phyloP scores from a whole-genome alignment of 35 echinoderm and acorn worm genomes.

The Apostichopus japonicus region DNA sequence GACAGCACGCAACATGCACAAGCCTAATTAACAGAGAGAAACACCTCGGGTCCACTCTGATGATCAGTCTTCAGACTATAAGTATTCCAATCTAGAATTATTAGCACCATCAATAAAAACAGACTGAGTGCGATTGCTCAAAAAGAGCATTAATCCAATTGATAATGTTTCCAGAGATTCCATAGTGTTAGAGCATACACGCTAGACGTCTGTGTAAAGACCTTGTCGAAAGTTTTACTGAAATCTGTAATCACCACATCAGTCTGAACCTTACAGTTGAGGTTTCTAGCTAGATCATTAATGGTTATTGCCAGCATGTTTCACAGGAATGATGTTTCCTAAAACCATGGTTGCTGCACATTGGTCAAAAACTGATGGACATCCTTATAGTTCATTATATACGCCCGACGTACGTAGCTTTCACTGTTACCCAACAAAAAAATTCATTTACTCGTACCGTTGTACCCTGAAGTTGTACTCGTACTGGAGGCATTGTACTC shows the following conservation, averaged over 20 bases:
- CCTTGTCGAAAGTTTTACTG: constrained; percentile 43
- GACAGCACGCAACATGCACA: too few species aligned
- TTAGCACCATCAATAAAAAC: constrained; percentile 43
- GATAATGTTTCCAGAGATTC: constrained; percentile 30
- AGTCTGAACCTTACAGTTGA: constrained; percentile 12
- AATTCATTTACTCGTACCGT: too few species aligned
- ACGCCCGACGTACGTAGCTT: not conserved
- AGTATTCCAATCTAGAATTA: too few species aligned
- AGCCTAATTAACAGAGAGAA: too few species aligned
- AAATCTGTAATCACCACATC: constrained; percentile 62
- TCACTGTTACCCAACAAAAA: too few species aligned
- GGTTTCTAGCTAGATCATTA: constrained; percentile 3
- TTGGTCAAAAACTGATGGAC: not conserved
- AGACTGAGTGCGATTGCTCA: not conserved
- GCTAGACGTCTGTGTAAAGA: constrained; percentile 36
- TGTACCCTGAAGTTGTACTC: too few species aligned
- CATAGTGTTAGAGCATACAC: constrained; percentile 24
- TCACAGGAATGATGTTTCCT: constrained; percentile 30
- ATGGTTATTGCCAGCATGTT: constrained; percentile 13
- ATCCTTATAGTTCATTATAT: not conserved
- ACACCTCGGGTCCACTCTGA: too few species aligned
- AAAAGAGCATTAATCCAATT: constrained; percentile 38
- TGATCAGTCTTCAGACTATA: too few species aligned
- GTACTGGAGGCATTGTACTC: too few species aligned
- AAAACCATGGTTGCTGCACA: constrained; percentile 36